Conservation (phyloP, 1,140 invertebrate species). For the Thrips palmi region DNA sequence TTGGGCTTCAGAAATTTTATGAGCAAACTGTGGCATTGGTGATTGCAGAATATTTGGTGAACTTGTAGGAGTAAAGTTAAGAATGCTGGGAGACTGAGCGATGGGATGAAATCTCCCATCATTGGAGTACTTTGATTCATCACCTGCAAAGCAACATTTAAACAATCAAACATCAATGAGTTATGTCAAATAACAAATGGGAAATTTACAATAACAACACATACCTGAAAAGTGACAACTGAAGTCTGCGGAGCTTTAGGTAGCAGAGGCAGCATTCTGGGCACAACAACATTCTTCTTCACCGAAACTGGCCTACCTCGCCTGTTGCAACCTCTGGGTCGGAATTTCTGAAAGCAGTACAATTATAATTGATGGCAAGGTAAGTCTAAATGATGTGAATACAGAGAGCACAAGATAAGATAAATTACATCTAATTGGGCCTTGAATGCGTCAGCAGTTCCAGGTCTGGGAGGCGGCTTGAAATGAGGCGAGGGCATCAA, state of each 20-base stretch:
- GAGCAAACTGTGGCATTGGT: too few species aligned
- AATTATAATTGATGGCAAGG: neutral
- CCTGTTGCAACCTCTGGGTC: conserved; percentile 1
- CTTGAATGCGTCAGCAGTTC: neutral
- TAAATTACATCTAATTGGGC: conserved; percentile 5
- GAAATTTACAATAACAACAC: too few species aligned
- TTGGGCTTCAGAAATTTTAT: too few species aligned
- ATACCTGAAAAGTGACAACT: neutral
- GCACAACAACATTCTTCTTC: conserved; percentile 4
- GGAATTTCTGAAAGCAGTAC: conserved; percentile 2
- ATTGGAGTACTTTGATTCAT: neutral
- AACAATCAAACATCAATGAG: conserved; percentile 3
- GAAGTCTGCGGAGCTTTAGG: neutral
- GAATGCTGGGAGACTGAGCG: too few species aligned
- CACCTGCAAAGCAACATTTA: conserved; percentile 2
- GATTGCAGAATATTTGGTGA: too few species aligned
- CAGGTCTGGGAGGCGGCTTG: conserved; percentile 2
- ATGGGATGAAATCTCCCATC: too few species aligned
- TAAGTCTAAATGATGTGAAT: neutral
- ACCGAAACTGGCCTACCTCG: neutral
- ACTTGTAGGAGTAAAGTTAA: too few species aligned
- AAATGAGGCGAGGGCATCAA: too few species aligned
- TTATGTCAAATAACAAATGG: conserved; percentile 1
- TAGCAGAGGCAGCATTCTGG: neutral
- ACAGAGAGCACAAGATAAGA: conserved; percentile 1